Evolutionary conservation across 2,113 vertebrate species (phyloP).

Genomic region (Channa argus): DNA sequence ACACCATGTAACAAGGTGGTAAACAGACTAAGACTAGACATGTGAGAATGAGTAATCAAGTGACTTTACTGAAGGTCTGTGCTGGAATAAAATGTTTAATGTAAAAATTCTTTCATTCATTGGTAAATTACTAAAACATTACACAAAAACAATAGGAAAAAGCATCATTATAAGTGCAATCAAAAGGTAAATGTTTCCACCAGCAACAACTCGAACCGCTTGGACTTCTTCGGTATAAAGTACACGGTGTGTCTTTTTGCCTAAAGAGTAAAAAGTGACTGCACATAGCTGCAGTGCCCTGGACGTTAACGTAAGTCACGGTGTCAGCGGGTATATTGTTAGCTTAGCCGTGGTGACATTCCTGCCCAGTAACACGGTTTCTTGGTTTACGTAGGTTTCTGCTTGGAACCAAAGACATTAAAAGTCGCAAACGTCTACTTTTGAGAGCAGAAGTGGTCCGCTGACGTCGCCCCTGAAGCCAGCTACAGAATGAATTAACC

Average conservation of each 20-base stretch:
- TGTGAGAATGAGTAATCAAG: conserved; percentile 61
- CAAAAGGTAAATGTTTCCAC: background rate
- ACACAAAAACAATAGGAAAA: conserved; percentile 4
- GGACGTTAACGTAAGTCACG: background rate
- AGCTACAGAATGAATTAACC: conserved; percentile 61
- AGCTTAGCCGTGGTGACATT: conserved; percentile 45
- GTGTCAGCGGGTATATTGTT: conserved; percentile 43
- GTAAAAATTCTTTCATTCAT: conserved; percentile 9
- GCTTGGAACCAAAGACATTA: background rate
- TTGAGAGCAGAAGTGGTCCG: background rate
- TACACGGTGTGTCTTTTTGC: background rate
- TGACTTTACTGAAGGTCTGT: conserved; percentile 65
- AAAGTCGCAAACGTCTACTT: background rate
- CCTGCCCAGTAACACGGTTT: background rate
- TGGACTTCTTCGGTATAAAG: background rate
- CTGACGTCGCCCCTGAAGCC: background rate
- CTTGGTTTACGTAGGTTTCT: background rate
- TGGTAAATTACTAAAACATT: conserved; percentile 10
- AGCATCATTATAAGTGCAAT: background rate
- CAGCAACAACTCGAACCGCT: background rate
- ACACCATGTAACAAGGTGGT: conserved; percentile 21
- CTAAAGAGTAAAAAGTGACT: no score
- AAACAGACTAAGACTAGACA: conserved; percentile 41
- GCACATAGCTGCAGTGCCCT: conserved; percentile 34
- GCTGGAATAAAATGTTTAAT: conserved; percentile 37